Percentiles rank a stretch among this genome's conserved stretches.
These are phyloP conservation scores for Coccyzus lansbergi DNA, from an alignment of 2,797 vertebrate genomes.

Conservation along the genomic window DNA sequence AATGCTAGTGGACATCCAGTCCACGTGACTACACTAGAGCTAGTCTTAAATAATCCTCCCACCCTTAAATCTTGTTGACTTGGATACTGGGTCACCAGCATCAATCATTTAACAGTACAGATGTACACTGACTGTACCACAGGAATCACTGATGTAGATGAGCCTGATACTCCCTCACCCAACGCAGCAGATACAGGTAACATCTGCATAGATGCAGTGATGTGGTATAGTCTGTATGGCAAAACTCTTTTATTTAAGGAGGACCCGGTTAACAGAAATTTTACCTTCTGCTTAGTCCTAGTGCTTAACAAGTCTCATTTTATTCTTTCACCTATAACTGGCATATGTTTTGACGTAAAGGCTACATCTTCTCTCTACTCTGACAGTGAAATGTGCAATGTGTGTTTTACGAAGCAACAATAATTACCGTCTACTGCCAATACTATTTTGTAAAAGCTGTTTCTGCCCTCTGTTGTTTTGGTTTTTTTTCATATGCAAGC, in stretches of 20 bases:
- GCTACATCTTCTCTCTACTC: not conserved
- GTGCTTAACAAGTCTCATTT: not conserved
- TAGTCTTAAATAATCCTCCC: not conserved
- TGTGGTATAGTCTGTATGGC: not conserved
- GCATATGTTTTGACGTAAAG: accelerated
- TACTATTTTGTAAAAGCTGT: not conserved
- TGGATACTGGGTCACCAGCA: not conserved
- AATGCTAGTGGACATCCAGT: not conserved
- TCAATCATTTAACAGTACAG: not conserved
- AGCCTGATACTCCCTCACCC: not conserved
- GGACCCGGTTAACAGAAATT: not conserved
- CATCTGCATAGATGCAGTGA: not conserved
- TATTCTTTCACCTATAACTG: not conserved
- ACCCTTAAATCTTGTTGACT: not conserved
- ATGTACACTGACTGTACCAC: not conserved
- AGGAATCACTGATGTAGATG: not conserved
- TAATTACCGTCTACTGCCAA: not conserved
- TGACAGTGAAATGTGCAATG: not conserved
- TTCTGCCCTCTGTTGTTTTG: not conserved
- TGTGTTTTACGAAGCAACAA: not conserved
- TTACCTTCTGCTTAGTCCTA: not conserved
- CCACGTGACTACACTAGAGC: not conserved
- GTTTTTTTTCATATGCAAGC: not conserved
- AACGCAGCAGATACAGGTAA: not conserved
- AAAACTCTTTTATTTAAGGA: not conserved